phyloP scores from a whole-genome alignment of 2,888 invertebrate species.

The Alentia gelatinosa region DNA sequence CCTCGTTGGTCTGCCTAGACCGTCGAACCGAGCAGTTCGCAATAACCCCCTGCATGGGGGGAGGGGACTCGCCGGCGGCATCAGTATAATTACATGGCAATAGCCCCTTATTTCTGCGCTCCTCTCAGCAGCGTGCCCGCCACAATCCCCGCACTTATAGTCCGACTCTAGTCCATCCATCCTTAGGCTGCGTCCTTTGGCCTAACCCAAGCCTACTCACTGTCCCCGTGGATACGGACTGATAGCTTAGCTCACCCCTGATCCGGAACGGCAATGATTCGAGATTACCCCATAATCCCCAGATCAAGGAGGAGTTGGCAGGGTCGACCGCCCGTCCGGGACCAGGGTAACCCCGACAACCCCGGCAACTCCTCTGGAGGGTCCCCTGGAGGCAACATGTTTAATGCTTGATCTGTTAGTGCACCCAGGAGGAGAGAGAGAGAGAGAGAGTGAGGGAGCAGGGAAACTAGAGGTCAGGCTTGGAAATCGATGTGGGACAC shows the following conservation, averaged over 20 bases:
- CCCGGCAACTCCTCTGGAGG: not conserved
- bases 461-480: not conserved
- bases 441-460: not conserved
- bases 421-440: not conserved
- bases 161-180: not conserved
- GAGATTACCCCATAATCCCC: not conserved
- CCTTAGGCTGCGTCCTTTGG: not conserved
- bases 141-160: not conserved
- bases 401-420: conserved; percentile 11
- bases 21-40: not conserved
- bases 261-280: not conserved
- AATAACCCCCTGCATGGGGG: not conserved
- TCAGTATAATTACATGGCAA: not conserved
- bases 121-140: not conserved
- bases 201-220: not conserved
- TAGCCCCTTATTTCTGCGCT: not conserved
- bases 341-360: not conserved
- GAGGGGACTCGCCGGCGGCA: not conserved
- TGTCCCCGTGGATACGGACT: not conserved
- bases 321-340: not conserved
- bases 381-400: not conserved
- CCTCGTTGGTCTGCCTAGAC: not conserved
- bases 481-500: not conserved
- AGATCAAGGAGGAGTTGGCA: not conserved
- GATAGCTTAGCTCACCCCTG: not conserved